Evolutionary conservation across 2,888 invertebrate genomes (phyloP).

Genomic region (Teleogryllus oceanicus): DNA sequence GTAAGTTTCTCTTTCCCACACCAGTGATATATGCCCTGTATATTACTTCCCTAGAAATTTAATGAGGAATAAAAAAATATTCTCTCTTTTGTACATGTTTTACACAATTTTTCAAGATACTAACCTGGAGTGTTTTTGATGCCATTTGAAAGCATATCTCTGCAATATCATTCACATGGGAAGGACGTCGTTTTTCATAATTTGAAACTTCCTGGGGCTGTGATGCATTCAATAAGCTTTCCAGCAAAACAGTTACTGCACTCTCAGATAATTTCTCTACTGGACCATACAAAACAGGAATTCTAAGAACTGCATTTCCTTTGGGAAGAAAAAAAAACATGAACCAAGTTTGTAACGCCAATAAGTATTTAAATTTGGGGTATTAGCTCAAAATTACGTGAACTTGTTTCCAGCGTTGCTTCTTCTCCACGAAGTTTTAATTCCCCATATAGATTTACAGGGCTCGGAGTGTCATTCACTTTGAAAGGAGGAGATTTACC

Average conservation of each 20-base stretch:
- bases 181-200: conserved; percentile 50
- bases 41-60: background rate
- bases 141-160: conserved; percentile 45
- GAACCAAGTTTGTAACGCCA: background rate
- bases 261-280: conserved; percentile 50
- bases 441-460: conserved; percentile 52
- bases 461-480: conserved; percentile 46
- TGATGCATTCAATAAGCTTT: conserved; percentile 38
- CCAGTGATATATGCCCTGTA: conserved; percentile 51
- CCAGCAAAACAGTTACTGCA: conserved; percentile 49
- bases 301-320: conserved; percentile 50
- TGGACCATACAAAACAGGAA: conserved; percentile 53
- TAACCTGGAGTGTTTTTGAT: conserved; percentile 41
- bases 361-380: background rate
- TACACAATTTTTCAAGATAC: background rate
- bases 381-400: conserved; percentile 41
- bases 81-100: background rate
- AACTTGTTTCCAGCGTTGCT: conserved; percentile 42
- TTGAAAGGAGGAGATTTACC: conserved; percentile 51
- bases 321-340: background rate
- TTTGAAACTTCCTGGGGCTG: conserved; percentile 44
- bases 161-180: conserved; percentile 49
- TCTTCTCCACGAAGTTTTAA: conserved; percentile 52
- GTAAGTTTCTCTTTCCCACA: conserved; percentile 51
- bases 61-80: background rate